Base-by-base conservation (phyloP, 2,113 vertebrate genomes). In the Blennius ocellaris region DNA sequence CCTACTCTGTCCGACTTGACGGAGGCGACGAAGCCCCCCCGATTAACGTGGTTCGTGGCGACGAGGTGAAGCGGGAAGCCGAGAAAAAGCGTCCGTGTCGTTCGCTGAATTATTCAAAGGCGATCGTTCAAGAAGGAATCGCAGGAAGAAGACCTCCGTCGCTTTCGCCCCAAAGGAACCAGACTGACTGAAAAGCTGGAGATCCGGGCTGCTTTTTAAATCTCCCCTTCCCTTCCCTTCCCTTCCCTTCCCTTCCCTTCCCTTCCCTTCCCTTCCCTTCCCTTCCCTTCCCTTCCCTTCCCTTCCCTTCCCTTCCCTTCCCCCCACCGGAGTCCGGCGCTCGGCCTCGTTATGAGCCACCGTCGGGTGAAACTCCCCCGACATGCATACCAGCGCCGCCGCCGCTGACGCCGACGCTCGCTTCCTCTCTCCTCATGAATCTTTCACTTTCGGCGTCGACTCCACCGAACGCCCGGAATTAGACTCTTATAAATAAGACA, bases 31-130 rank as follows among this genome's bases (percentile, higher is more conserved):
- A n/a, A n/a, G n/a, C n/a, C n/a, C n/a, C n/a, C n/a, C n/a, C n/a
- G n/a, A n/a, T n/a, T n/a, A n/a, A n/a, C n/a, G n/a, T n/a, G n/a
- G n/a, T n/a, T n/a, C n/a, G n/a, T n/a, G n/a, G n/a, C n/a, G n/a
- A n/a, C n/a, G n/a, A n/a, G n/a, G n/a, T n/a, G n/a, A n/a, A n/a
- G n/a, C n/a, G n/a, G n/a, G n/a, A n/a, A n/a, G n/a, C n/a, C n/a
- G n/a, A n/a, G n/a, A n/a, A n/a, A n/a, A n/a, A n/a, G n/a, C n/a
- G n/a, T n/a, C n/a, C n/a, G n/a, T n/a, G n/a, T n/a, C n/a, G n/a
- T n/a, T n/a, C 47, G n/a, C 61, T 89, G 85, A 89, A 90, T 87
- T 89, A 90, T 91, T 87, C 76, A 89, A 59, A n/a, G 21, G 21
- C 21, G 69, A 8, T 70, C 40, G 55, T 74, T 70, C 53, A 49